phyloP scores from a whole-genome alignment of 2,113 vertebrate species.

The Typhlomys cinereus region DNA sequence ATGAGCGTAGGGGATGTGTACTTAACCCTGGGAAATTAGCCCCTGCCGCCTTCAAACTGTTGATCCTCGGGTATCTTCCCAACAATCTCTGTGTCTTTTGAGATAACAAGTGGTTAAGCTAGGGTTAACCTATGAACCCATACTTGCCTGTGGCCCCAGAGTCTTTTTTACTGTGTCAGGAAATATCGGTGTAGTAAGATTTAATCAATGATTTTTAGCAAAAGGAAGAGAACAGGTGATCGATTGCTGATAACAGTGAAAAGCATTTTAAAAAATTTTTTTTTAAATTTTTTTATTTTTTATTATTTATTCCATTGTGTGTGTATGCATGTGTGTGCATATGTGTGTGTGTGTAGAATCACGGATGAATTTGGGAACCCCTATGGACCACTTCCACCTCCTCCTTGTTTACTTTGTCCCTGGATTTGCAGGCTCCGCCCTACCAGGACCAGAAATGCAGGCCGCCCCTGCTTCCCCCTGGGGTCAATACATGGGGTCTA shows the following conservation, averaged over 20 bases:
- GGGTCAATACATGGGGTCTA: too few species aligned
- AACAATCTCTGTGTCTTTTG: background rate
- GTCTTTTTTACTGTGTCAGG: background rate
- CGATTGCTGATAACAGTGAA: background rate
- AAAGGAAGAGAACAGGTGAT: background rate
- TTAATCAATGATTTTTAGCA: background rate
- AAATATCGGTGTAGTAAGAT: background rate
- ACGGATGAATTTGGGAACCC: too few species aligned
- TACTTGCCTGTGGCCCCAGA: background rate
- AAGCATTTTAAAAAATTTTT: too few species aligned
- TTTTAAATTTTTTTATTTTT: too few species aligned
- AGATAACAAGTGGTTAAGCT: background rate
- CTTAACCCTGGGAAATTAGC: background rate
- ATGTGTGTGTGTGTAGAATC: too few species aligned
- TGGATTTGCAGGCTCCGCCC: too few species aligned
- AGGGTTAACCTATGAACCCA: background rate
- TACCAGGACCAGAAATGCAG: background rate
- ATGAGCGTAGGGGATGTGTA: background rate
- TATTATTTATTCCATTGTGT: too few species aligned
- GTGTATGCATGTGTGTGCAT: background rate
- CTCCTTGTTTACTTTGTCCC: too few species aligned
- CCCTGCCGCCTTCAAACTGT: background rate
- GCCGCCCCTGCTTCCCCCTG: too few species aligned
- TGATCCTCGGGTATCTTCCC: background rate
- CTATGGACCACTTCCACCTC: too few species aligned